Percentiles rank a stretch among this genome's conserved stretches.
Evolutionary conservation across 2,888 invertebrate genomes (phyloP).

Genomic region (Stramonita haemastoma): DNA sequence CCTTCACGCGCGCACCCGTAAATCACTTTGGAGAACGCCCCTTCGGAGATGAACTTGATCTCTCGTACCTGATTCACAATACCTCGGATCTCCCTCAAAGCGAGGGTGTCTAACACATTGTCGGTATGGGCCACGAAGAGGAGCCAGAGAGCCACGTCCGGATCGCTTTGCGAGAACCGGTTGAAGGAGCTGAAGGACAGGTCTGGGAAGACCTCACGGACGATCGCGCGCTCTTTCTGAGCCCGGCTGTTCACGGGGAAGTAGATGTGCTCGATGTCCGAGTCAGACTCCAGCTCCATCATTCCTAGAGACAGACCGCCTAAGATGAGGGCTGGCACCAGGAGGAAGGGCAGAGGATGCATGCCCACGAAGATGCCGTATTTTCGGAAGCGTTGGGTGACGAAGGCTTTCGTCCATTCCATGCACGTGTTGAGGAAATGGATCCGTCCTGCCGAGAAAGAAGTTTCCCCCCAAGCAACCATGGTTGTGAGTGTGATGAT

Average conservation of each 20-base stretch:
- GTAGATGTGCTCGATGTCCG: not conserved
- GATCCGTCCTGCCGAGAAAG: no score
- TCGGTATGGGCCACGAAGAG: not conserved
- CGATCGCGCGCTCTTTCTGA: not conserved
- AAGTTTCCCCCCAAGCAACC: no score
- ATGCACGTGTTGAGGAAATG: not conserved
- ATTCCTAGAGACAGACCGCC: not conserved
- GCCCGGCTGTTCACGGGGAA: not conserved
- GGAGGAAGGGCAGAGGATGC: not conserved
- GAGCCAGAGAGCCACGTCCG: not conserved
- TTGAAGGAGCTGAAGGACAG: not conserved
- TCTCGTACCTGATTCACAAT: not conserved
- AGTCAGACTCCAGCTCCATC: not conserved
- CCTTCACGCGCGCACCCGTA: not conserved
- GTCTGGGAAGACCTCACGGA: not conserved
- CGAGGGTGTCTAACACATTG: not conserved
- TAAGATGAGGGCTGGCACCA: not conserved
- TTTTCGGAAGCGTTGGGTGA: not conserved
- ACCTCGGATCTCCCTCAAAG: not conserved
- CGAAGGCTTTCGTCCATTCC: not conserved
- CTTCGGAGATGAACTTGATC: not conserved
- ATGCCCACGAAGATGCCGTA: not conserved
- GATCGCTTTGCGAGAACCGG: not conserved
- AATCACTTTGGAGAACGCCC: not conserved
- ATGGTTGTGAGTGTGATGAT: no score